Evolutionary conservation across 2,888 invertebrate species (phyloP).

Genomic region (Hemithea aestivaria): DNA sequence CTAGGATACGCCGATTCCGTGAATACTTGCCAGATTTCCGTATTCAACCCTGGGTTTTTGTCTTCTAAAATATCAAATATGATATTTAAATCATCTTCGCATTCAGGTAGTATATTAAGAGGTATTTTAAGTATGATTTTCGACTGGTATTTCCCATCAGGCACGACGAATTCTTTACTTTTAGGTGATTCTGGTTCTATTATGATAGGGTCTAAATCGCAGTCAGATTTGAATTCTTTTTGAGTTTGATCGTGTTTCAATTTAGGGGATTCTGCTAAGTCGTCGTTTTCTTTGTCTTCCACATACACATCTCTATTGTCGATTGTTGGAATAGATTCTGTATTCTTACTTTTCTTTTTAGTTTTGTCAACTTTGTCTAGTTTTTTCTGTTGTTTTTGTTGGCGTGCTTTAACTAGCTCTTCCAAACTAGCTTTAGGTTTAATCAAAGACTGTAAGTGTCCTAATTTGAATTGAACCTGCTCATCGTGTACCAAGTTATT

Average conservation of each 20-base stretch:
- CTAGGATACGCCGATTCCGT: slow-evolving; percentile 42
- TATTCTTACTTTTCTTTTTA: slow-evolving; percentile 17
- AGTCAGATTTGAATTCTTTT: slow-evolving; percentile 10
- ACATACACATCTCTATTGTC: slow-evolving; percentile 4
- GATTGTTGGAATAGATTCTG: slow-evolving; percentile 1
- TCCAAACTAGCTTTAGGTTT: slow-evolving; percentile 51
- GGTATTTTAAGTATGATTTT: slow-evolving; percentile 58
- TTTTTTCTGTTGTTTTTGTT: slow-evolving; percentile 21
- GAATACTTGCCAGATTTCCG: slow-evolving; percentile 56
- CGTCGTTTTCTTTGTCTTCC: slow-evolving; percentile 21
- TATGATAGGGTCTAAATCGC: slow-evolving; percentile 31
- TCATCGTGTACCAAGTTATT: slow-evolving; percentile 45
- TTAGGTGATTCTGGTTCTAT: slow-evolving; percentile 30
- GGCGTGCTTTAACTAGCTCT: slow-evolving; percentile 36
- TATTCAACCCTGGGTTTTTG: slow-evolving; percentile 62
- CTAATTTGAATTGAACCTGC: slow-evolving; percentile 54
- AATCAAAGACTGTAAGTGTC: slow-evolving; percentile 56
- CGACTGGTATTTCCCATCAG: slow-evolving; percentile 34
- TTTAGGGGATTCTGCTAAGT: slow-evolving; percentile 24
- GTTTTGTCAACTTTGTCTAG: slow-evolving; percentile 16
- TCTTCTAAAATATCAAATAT: slow-evolving; percentile 63
- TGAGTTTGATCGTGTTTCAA: slow-evolving; percentile 22
- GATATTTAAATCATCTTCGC: slow-evolving; percentile 57
- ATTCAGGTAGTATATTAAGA: slow-evolving; percentile 48
- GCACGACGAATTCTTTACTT: slow-evolving; percentile 19